Percentiles rank a stretch among this genome's conserved stretches.
phyloP scores from a whole-genome alignment of 2,797 vertebrate genomes.

The Dendrocincla fuliginosa region DNA sequence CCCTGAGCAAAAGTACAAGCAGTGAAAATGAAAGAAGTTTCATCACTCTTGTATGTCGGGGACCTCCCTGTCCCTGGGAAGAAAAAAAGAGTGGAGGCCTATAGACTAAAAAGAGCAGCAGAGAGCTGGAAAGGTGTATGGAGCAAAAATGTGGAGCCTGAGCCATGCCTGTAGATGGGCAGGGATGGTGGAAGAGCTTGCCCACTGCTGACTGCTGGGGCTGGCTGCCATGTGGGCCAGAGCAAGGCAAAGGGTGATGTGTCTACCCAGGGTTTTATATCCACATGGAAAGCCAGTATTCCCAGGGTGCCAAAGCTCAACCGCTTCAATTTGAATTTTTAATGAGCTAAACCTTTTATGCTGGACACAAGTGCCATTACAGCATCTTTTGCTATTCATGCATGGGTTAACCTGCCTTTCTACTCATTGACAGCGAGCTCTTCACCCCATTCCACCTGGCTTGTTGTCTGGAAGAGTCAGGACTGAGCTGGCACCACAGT shows the following conservation, averaged over 20 bases:
- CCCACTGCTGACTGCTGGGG: background rate
- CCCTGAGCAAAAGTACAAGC: background rate
- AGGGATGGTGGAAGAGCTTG: background rate
- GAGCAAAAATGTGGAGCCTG: background rate
- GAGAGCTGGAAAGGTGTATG: background rate
- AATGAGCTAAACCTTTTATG: constrained; percentile 1
- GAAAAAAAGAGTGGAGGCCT: background rate
- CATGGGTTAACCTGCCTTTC: background rate
- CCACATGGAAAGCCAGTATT: fast-evolving
- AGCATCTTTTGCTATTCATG: background rate
- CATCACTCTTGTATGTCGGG: background rate
- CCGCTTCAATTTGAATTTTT: background rate
- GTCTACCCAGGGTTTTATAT: background rate
- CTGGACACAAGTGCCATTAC: background rate
- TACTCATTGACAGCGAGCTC: background rate
- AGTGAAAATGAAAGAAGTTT: background rate
- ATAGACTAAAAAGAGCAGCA: background rate
- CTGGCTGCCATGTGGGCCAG: background rate
- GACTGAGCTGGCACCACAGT: background rate
- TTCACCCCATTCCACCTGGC: background rate
- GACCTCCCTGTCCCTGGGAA: background rate
- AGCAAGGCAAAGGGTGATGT: background rate
- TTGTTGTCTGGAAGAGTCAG: background rate
- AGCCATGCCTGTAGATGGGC: background rate
- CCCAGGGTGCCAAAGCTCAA: background rate